Base-by-base conservation (phyloP, 2,797 vertebrate species). In the Bufotes viridis region DNA sequence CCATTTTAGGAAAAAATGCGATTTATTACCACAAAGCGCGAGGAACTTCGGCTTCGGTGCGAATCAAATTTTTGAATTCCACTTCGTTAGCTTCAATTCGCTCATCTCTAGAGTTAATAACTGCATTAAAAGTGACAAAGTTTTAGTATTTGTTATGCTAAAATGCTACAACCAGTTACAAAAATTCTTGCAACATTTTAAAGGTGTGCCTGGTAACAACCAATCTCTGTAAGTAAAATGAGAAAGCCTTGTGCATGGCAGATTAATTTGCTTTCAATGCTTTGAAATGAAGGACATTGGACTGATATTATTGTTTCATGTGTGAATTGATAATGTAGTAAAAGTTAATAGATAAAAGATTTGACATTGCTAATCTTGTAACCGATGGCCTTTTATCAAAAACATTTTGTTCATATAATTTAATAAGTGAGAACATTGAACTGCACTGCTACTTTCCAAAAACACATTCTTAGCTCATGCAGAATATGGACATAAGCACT, bases 331-430 rank as follows among this genome's bases (percentile, higher is more conserved):
- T 89, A 89, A 81, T 89, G 88, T 53, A 72, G 61, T 53, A 58
- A 24, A 84, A 83, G 84, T 87, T 87, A 89, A 89, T 89, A 79
- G 63, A 87, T 83, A 89, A 79, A 63, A 87, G 67, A 70, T 14
- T 58, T 61, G n/a, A 80, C 70, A 82, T 51, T 34, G 49, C 49
- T 88, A 78, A 84, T 82, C 87, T 84, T 88, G 82, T 42, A 63
- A 76, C 70, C 55, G 53, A 24, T 70, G 65, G 82, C 60, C 55
- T 67, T 84, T 87, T 75, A 74, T 67, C 49, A 78, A 65, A 78
- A 60, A 57, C n/a, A 85, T 85, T 85, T 85, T 63, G 74, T 65
- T 61, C 57, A 18, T 11, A 53, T n/a, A 53, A 51, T 22, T 53
- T 53, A 74, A 11, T 74, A 18, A 49, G 4, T 49, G 22, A n/a